Conservation (phyloP, 2,113 vertebrate genomes). For the Halichoerus grypus region DNA sequence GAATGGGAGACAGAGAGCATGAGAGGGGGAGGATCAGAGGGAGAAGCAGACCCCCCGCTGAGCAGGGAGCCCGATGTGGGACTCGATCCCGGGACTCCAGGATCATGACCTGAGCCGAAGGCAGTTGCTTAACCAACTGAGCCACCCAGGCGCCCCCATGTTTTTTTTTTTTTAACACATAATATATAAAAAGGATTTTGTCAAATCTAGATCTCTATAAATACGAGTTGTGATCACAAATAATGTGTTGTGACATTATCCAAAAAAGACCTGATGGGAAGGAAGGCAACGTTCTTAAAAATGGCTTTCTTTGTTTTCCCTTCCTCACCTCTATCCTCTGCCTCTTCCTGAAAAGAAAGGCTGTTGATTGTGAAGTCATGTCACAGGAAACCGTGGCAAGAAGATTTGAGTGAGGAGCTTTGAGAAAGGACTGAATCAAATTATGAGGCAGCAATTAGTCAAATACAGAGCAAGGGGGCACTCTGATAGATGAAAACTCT, state of each 20-base stretch:
- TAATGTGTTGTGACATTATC: background rate
- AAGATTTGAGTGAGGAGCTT: background rate
- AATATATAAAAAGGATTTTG: background rate
- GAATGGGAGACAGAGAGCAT: too few relatives aligned
- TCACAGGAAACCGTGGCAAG: background rate
- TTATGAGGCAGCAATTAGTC: background rate
- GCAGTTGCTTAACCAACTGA: too few relatives aligned
- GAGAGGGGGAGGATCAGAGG: too few relatives aligned
- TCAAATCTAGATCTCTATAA: slow-evolving; percentile 27
- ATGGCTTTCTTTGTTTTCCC: background rate
- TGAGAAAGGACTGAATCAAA: background rate
- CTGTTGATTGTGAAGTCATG: background rate
- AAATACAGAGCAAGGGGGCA: background rate
- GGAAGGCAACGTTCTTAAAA: background rate
- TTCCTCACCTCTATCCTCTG: background rate
- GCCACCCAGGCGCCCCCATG: too few relatives aligned
- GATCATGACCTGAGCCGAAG: too few relatives aligned
- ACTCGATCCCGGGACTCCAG: too few relatives aligned
- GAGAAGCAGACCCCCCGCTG: too few relatives aligned
- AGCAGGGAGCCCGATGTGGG: too few relatives aligned
- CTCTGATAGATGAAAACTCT: background rate
- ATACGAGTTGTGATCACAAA: background rate
- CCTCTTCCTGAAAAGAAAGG: background rate
- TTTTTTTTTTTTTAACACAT: background rate
- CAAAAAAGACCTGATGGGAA: background rate